Base-by-base conservation (phyloP, 2,888 invertebrate species). In the Agrypnus murinus region DNA sequence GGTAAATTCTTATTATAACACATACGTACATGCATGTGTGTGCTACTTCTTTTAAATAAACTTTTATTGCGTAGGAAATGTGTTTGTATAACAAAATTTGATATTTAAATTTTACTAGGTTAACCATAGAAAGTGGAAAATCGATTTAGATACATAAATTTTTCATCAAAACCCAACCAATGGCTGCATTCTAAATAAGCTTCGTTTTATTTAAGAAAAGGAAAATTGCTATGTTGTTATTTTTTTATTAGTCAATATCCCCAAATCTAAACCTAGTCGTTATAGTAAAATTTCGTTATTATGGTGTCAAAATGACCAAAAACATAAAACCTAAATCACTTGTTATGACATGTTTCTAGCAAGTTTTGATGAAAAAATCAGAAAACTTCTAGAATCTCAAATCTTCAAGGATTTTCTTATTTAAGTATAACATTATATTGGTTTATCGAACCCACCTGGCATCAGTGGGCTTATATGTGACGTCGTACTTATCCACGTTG, bases 391-490 rank as follows among this genome's bases (percentile, higher is more conserved):
- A 5, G 10, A 50, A n/a, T n/a, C n/a, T n/a, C 48, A 31, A 31
- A 10, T 1, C 46, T 9, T 31, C 31, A 4, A 31, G 31, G 50
- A 50, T 50, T 55, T 55, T 36, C 17, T 3, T 55, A 3, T 36
- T 55, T 32, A 55, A 4, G 17, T 12, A 15, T 55, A 55, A 9
- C 50, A 50, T 19, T 50, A 25, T 48, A 50, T 50, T 50, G 55
- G 55, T 55, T 55, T 71, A 64, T 58, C 69, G 72, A 70, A 73
- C 73, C 64, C 93, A 95, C 95, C 95, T 95, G 87, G 95, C 95
- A 87, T 95, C 94, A 58, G 95, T 93, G 55, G 95, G 95, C 84
- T 95, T 95, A 86, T 95, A 95, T 15, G 93, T 95, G 85, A 96
- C 95, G 87, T 95, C 95, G 88, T 95, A 95, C 86, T 95, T 95